Evolutionary conservation across 2,797 vertebrate genomes (phyloP).

Genomic region (Chaunax sp.): DNA sequence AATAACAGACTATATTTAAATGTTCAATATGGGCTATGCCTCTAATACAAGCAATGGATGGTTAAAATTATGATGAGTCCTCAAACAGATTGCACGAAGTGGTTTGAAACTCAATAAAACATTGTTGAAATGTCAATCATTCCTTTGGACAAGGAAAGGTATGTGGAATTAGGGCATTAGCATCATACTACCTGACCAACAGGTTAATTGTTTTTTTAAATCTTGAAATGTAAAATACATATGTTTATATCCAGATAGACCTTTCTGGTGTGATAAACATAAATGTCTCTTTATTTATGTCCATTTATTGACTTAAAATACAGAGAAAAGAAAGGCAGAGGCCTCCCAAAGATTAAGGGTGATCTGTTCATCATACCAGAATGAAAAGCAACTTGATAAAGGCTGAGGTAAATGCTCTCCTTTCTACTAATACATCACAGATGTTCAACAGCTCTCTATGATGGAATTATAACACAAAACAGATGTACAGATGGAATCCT

Average conservation of each 20-base stretch:
- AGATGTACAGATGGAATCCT: slow-evolving; percentile 31
- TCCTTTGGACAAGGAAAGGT: too few species aligned
- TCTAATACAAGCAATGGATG: background rate
- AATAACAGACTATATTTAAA: background rate
- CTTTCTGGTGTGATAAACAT: background rate
- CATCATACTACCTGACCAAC: too few species aligned
- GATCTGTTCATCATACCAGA: slow-evolving; percentile 20
- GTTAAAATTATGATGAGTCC: background rate
- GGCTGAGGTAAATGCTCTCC: slow-evolving; percentile 1
- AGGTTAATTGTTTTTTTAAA: background rate
- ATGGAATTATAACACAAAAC: slow-evolving; percentile 25
- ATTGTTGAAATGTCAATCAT: background rate
- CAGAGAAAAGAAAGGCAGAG: slow-evolving; percentile 6
- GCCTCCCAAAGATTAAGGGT: background rate
- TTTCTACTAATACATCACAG: slow-evolving; percentile 32
- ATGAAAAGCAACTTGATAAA: slow-evolving; percentile 17
- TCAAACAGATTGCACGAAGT: background rate
- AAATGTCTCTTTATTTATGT: background rate
- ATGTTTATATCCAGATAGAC: background rate
- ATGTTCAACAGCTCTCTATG: slow-evolving; percentile 31
- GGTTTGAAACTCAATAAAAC: background rate
- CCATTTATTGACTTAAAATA: background rate
- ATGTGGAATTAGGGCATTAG: background rate
- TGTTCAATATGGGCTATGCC: background rate
- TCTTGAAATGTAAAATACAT: background rate